Base-by-base conservation (phyloP, 2,797 vertebrate genomes). In the Liasis olivaceus region DNA sequence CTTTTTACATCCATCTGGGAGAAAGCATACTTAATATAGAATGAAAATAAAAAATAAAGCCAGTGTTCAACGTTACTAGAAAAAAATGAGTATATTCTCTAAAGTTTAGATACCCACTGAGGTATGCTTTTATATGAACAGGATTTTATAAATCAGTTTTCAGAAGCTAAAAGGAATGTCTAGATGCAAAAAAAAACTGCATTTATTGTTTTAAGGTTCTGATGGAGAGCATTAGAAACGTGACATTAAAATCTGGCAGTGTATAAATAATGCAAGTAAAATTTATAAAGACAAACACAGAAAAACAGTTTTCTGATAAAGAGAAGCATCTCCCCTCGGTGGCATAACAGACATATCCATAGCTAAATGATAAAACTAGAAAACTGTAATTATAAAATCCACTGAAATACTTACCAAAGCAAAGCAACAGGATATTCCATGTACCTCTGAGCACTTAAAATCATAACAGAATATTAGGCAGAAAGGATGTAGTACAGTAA, bases 251-350 rank as follows among this genome's bases (percentile, higher is more conserved):
- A 92, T 69, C 62, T 89, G 62, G 84, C 88, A 85, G 26, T 17
- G 28, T 31, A 85, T 64, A 89, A 89, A 85, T 89, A 85, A 92
- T 59, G 31, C 26, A 85, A 89, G 4, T 22, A 92, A 13, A 85
- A 42, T 28, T n/a, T 92, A 31, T 64, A 85, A 92, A 3, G 64
- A 86, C 54, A 89, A 87, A 17, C 13, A 86, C 54, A 92, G 87
- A 56, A 92, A 88, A 89, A 36, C 69, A 59, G 58, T 89, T 92
- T 89, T 92, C 62, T 86, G 81, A 89, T 86, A 89, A 91, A 85
- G 26, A 86, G 88, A 86, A 69, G 4, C 58, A 51, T 58, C 15
- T 89, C 36, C 15, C 58, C 47, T 86, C 36, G 86, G 62, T 86
- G 26, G 81, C 62, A 72, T 72, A 89, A 89, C 63, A 89, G 69